Base-by-base conservation (phyloP, 2,113 vertebrate genomes). In the Apteryx mantelli region DNA sequence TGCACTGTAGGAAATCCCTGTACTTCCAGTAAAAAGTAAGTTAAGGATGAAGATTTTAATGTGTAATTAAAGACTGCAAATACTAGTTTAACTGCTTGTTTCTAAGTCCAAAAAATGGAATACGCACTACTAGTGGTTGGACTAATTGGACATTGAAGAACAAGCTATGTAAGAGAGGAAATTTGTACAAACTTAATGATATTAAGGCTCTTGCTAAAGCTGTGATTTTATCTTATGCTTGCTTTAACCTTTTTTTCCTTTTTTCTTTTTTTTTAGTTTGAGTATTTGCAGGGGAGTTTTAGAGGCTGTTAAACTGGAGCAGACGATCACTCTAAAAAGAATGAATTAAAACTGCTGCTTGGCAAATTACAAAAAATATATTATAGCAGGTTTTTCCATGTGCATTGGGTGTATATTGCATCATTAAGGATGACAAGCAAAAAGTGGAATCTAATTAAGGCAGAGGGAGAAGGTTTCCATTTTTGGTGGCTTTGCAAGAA, bases 141-240 rank as follows among this genome's bases (percentile, higher is more conserved):
- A 83, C 70, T 96, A 93, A 96, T 95, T 94, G 89, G 94, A 88
- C 42, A 91, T 76, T 83, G 91, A 98, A 93, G 95, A 97, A 84
- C 91, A 93, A 74, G 82, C 60, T 52, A 60, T 95, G 95, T 97
- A 89, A 97, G 84, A 92, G 92, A 95, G 79, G 63, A 94, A 91
- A 95, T 97, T 88, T 97, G 76, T 93, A 80, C 86, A 71, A 91
- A 86, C 75, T 82, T 93, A 96, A 92, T 69, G 86, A 85, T 91
- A 97, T 97, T 95, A 94, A 97, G 97, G 93, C 88, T 88, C 63
- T 82, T 80, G 55, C 84, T 25, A 53, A 87, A 61, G 74, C 75
- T 87, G 26, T 81, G 89, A 88, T 86, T 92, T 94, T 86, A 48
- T 95, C 70, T 40, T 86, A 46, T 25, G 70, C 76, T 44, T 71